phyloP scores from a whole-genome alignment of 1,140 invertebrate species.

The Dendroctonus valens region DNA sequence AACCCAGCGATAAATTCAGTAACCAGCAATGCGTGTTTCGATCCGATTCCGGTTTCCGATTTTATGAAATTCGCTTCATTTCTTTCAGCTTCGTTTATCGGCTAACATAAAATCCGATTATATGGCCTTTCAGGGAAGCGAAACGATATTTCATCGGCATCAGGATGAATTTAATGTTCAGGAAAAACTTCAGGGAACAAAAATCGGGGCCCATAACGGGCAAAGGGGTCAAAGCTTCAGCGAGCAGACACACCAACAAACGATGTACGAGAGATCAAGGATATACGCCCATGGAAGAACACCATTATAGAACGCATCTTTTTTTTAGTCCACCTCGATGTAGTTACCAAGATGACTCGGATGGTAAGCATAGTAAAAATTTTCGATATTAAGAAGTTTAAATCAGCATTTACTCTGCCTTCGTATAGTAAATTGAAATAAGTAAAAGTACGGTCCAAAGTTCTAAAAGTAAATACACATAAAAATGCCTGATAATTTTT shows the following conservation, averaged over 20 bases:
- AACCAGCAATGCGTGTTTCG: conserved; percentile 5
- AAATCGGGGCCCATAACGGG: conserved; percentile 57
- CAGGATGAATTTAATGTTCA: conserved; percentile 84
- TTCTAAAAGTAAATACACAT: too few relatives aligned
- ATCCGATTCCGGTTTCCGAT: background rate
- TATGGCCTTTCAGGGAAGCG: background rate
- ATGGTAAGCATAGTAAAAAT: conserved; percentile 40
- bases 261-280: conserved; percentile 63
- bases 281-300: conserved; percentile 70
- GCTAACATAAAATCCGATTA: background rate
- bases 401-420: too few relatives aligned
- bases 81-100: background rate
- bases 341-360: conserved; percentile 55
- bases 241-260: conserved; percentile 59
- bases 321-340: conserved; percentile 72
- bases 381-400: too few relatives aligned
- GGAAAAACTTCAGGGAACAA: conserved; percentile 77
- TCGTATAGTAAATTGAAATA: too few relatives aligned
- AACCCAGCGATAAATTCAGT: background rate
- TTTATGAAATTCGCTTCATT: background rate
- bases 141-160: background rate
- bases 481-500: too few relatives aligned
- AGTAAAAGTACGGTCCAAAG: too few relatives aligned
- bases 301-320: conserved; percentile 77
- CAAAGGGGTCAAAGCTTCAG: conserved; percentile 55